These are phyloP conservation scores for Monodelphis domestica DNA, from an alignment of 2,797 vertebrate genomes.

Conservation along the genomic window DNA sequence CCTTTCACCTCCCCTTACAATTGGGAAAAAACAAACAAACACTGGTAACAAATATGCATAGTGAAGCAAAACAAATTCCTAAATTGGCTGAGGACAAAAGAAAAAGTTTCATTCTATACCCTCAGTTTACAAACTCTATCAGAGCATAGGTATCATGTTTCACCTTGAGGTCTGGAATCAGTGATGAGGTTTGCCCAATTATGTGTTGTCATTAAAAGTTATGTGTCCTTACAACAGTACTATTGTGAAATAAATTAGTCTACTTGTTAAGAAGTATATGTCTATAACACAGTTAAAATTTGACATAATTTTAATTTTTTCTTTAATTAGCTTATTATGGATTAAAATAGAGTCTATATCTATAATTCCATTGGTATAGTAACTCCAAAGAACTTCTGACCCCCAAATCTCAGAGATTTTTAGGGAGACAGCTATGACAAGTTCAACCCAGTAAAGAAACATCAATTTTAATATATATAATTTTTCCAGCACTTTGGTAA, in stretches of 20 bases:
- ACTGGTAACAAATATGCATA: too few species aligned
- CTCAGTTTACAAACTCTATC: background rate
- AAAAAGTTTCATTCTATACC: background rate
- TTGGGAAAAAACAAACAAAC: background rate
- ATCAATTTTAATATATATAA: background rate
- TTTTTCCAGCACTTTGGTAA: background rate
- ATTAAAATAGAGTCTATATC: background rate
- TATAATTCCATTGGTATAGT: background rate
- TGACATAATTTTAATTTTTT: background rate
- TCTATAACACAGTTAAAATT: background rate
- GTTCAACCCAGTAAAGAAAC: background rate
- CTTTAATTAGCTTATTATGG: background rate
- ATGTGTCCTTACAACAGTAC: background rate
- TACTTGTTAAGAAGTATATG: background rate
- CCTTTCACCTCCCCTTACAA: background rate
- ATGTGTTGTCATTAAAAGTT: background rate
- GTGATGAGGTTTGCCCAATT: background rate
- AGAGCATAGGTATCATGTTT: background rate
- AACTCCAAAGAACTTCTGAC: background rate
- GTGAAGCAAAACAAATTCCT: too few species aligned
- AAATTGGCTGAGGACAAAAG: background rate
- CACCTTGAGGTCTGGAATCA: background rate
- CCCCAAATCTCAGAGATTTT: background rate
- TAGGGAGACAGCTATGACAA: background rate
- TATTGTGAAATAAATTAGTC: background rate